Evolutionary conservation across 37 sponge, comb jelly and placozoan genomes (phyloP).

Genomic region (Crambe crambe): DNA sequence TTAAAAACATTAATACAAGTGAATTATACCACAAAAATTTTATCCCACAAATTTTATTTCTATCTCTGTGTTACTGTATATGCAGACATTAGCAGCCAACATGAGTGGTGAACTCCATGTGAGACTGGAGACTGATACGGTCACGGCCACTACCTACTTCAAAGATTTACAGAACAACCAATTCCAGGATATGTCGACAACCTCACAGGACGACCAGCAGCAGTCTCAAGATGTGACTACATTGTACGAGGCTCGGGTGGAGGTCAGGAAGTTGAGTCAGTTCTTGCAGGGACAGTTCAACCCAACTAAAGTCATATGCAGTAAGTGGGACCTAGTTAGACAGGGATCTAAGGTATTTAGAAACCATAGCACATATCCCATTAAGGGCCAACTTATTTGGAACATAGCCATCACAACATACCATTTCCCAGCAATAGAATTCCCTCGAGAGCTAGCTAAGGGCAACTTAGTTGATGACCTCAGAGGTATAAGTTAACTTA

Average conservation of each 20-base stretch:
- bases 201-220: not conserved
- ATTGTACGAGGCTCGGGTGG: conserved; percentile 72
- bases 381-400: no score
- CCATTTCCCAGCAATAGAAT: no score
- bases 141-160: conserved; percentile 78
- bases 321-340: no score
- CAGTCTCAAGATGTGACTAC: conserved; percentile 11
- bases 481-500: no score
- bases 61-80: no score
- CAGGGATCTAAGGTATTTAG: no score
- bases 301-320: conserved; percentile 83
- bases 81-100: conserved; percentile 79
- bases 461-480: no score
- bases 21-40: no score
- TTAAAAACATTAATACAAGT: conserved; percentile 2
- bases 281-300: conserved; percentile 79
- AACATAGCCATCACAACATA: no score
- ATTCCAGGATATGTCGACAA: conserved; percentile 29
- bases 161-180: conserved; percentile 82
- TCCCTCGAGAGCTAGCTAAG: no score
- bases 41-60: no score
- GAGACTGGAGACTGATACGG: conserved; percentile 75
- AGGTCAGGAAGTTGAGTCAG: conserved; percentile 80
- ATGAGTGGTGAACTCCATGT: conserved; percentile 77
- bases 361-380: no score